Base-by-base conservation (phyloP, 2,113 vertebrate species). In the Falcunculus frontatus region DNA sequence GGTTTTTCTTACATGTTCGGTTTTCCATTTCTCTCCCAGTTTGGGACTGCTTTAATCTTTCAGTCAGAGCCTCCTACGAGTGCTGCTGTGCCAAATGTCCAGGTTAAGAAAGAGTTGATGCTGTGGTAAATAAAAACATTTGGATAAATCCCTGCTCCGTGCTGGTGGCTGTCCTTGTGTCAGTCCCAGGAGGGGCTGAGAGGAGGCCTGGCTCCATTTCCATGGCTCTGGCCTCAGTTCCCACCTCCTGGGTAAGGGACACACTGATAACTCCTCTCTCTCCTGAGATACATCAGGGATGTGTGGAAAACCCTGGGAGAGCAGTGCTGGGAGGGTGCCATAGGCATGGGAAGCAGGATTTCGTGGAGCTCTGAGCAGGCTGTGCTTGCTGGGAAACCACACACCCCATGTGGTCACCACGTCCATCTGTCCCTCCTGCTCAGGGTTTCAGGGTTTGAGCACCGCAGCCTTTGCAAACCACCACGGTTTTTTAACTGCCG, bases 221-320 rank as follows among this genome's bases (percentile, higher is more conserved):
- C 35, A 3, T 30, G n/a, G 53, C 52, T 81, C 50, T 42, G 79
- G 52, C 27, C 27, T 60, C n/a, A 4, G 3, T 27, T 80, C 50
- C 52, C 65, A 19, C 55, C 60, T 78, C 44, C 79, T 82, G 77
- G 32, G 2, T 42, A 22, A 41, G 2, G 7, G 56, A 27, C 49
- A 7, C 1, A 2, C 65, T 0, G 0, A 0, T 16, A 56, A 26
- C 49, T 55, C 32, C 44, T 64, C 23, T 44, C 1, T 50, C 42
- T 70, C 60, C 3, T 8, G 33, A 59, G 50, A 9, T 39, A 2
- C 20, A 30, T 27, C 3, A 2, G 63, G 77, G 52, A 33, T 89
- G 39, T 65, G 46, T 95, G 84, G 65, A 39, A 70, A 89, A 21
- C 9, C 73, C 74, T 47, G 72, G 3, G 59, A 62, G 59, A 65